Base-by-base conservation (phyloP, 2,888 invertebrate genomes). In the Baronia brevicornis region DNA sequence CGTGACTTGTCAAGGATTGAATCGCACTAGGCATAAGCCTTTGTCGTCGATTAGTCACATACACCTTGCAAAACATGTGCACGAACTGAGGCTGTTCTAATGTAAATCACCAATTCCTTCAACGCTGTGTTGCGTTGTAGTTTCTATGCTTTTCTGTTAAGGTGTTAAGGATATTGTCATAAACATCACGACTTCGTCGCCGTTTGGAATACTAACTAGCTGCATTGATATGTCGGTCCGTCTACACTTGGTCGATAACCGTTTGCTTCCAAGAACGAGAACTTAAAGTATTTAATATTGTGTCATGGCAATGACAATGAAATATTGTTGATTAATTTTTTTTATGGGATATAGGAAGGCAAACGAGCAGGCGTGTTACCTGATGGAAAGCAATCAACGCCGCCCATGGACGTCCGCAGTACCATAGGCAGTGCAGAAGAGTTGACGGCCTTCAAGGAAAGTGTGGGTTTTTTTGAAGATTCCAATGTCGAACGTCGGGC, bases 131-230 rank as follows among this genome's bases (percentile, higher is more conserved):
- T 5, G 7, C 28, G 26, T 24, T 23, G 41, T 34, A 28, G 28
- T 31, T 14, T 7, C 35, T 32, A 26, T 36, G 34, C 32, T 39
- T 32, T 40, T 38, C 28, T 28, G 19, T 34, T 27, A 23, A 39
- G 10, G 30, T 23, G 22, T 28, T n/a, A 13, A 23, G 24, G 28
- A 24, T 38, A 43, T 48, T 45, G 45, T 46, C 38, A 32, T 34
- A 33, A 28, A 33, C 36, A 43, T 48, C 46, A 48, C 40, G 48
- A 44, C 23, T 26, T 24, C 20, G 41, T 33, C 34, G 33, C 36
- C 15, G 21, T 22, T 12, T 20, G 24, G 51, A 48, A 52, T 52
- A 43, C 39, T 44, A 50, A 52, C 46, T 42, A 36, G 28, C 28
- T 26, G 33, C 24, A 44, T 43, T 40, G 43, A 43, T 43, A 36